Conservation (phyloP, 2,113 vertebrate species). For the Pyrgilauda ruficollis region DNA sequence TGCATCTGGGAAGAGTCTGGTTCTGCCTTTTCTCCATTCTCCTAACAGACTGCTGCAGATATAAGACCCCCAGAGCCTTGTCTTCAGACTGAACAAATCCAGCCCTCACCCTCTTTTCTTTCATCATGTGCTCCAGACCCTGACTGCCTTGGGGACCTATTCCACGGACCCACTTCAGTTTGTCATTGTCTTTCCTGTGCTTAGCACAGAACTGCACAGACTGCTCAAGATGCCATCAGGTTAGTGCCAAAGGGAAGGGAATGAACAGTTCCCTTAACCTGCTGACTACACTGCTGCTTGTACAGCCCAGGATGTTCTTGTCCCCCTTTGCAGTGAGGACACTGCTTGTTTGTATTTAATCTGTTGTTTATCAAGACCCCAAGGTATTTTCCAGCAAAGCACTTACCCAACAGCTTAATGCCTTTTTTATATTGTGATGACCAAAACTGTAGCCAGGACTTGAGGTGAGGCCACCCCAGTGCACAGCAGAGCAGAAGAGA, state of each 20-base stretch:
- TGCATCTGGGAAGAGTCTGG: background rate
- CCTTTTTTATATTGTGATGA: background rate
- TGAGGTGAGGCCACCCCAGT: rapidly evolving
- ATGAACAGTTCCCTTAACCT: background rate
- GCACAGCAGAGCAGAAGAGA: background rate
- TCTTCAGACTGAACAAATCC: background rate
- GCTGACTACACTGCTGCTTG: background rate
- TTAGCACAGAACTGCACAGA: background rate
- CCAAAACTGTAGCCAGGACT: background rate
- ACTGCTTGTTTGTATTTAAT: background rate
- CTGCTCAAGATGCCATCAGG: background rate
- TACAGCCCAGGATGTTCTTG: background rate
- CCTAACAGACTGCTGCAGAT: background rate
- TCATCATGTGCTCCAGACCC: background rate
- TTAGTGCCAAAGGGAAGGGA: background rate
- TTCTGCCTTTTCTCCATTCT: background rate
- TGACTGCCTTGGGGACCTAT: background rate
- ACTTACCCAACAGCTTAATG: background rate
- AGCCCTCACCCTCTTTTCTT: background rate
- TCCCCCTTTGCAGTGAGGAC: background rate
- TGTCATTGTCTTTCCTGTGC: background rate
- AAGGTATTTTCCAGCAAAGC: background rate
- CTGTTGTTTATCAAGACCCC: background rate
- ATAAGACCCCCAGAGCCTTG: rapidly evolving
- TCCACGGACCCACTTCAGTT: background rate